Evolutionary conservation across 2,888 invertebrate species (phyloP), one percentile per base, ranked within the genome.

Genomic region (Latrodectus hesperus): DNA sequence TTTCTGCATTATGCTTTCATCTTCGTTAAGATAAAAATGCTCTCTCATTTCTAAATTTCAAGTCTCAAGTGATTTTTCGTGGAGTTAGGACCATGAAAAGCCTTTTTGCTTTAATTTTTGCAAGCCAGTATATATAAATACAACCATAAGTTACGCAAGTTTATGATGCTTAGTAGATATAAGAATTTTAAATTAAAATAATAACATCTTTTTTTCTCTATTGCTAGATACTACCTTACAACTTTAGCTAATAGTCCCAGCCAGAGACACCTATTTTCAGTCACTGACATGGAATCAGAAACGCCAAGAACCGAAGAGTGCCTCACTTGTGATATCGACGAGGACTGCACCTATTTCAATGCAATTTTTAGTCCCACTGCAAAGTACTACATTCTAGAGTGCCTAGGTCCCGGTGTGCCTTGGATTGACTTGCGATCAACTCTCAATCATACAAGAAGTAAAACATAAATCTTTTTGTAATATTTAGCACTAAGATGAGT

Each of bases 351-450:
- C 16, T 91, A 88, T 82, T 90, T 91, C 85, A 89, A 89, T 9
- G 92, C 92, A 5, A 90, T 90, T 14, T 92, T 93, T 90, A 96
- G 96, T 91, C 92, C 92, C 11, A 94, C 94, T 0, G 94, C 95
- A 9, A 94, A 95, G 49, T 96, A 95, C 93, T 97, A 96, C 92
- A 95, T 98, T 74, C 93, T 98, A 90, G 96, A 97, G 92, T 99
- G 99, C 92, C 93, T 97, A 80, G 99, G 99, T 0, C 98, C 98
- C 0, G 96, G 95, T 0, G 95, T 98, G 78, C 98, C 99, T 0
- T 95, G 95, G 16, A 95, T 95, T 86, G 94, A 94, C 73, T 93
- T 97, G 75, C 95, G 95, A 92, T 93, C 94, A 84, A 90, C 90
- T 3, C 78, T 89, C 73, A 90, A 88, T 52, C 90, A 90, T 73